A percentile compares a stretch with the other conserved stretches of the same genome.
phyloP scores from a whole-genome alignment of 2,113 vertebrate species.

The Phrynosoma platyrhinos region DNA sequence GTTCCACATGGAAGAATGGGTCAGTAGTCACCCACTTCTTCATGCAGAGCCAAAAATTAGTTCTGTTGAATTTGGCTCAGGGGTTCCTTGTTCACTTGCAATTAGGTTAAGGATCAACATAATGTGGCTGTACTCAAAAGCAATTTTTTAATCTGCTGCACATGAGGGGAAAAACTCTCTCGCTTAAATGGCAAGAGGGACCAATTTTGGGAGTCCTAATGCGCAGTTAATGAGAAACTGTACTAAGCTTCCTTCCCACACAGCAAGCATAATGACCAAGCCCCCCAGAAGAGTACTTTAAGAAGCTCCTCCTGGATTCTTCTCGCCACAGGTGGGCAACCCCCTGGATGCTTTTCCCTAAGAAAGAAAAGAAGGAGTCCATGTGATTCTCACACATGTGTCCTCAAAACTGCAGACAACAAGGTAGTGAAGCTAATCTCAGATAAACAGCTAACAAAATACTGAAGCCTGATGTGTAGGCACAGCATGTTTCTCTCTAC shows the following conservation, averaged over 20 bases:
- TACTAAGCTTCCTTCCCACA: neutral
- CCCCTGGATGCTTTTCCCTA: neutral
- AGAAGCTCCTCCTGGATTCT: neutral
- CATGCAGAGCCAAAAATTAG: slow-evolving; percentile 40
- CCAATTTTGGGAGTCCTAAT: slow-evolving; percentile 48
- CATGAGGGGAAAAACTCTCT: slow-evolving; percentile 17
- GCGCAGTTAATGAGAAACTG: slow-evolving; percentile 46
- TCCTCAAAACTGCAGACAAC: neutral
- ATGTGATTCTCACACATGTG: slow-evolving; percentile 5
- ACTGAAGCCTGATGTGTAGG: neutral
- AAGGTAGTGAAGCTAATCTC: neutral
- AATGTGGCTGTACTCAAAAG: slow-evolving; percentile 41
- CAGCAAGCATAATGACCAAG: neutral
- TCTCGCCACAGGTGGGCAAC: neutral
- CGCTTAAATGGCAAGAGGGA: slow-evolving; percentile 37
- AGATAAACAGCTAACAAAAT: neutral
- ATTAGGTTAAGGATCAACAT: slow-evolving; percentile 65
- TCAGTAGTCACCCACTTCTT: neutral
- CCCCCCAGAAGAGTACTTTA: rapidly evolving
- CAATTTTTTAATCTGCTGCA: slow-evolving; percentile 61
- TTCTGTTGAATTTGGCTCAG: slow-evolving; percentile 55
- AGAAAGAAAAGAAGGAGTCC: neutral
- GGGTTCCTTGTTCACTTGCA: slow-evolving; percentile 48
- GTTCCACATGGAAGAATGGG: neutral
- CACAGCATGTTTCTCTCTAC: neutral